Evolutionary conservation across 1,140 invertebrate genomes (phyloP).

Genomic region (Drosophila parvula): DNA sequence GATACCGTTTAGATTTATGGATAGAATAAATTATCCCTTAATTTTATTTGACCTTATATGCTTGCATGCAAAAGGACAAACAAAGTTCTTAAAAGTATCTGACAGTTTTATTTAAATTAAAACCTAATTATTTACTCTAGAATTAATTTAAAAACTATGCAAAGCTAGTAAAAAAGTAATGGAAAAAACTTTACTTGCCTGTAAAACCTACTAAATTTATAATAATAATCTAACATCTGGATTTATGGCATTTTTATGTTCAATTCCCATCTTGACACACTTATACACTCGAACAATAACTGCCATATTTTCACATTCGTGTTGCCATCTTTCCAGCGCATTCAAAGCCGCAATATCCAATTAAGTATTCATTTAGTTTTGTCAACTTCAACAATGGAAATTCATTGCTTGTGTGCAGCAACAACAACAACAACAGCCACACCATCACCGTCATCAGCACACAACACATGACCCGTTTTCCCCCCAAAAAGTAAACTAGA

Average conservation of each 20-base stretch:
- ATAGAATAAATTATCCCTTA: not conserved
- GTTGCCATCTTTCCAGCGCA: slow-evolving; percentile 58
- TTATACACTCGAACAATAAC: slow-evolving; percentile 9
- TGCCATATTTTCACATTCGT: slow-evolving; percentile 15
- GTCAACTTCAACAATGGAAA: slow-evolving; percentile 63
- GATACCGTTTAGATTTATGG: not conserved
- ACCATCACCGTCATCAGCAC: slow-evolving; percentile 6
- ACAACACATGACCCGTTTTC: slow-evolving; percentile 21
- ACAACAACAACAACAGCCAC: slow-evolving; percentile 5
- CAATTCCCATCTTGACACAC: slow-evolving; percentile 22
- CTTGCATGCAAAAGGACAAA: too few relatives aligned
- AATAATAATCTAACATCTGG: slow-evolving; percentile 4
- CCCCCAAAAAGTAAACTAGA: slow-evolving; percentile 56
- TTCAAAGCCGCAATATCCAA: slow-evolving; percentile 73
- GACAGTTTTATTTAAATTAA: not conserved
- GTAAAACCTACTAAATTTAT: not conserved
- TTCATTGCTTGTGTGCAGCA: slow-evolving; percentile 40
- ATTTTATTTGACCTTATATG: not conserved
- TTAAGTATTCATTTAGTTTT: slow-evolving; percentile 79
- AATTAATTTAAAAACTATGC: not conserved
- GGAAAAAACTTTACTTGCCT: not conserved
- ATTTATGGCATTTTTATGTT: slow-evolving; percentile 12
- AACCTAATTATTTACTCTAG: not conserved
- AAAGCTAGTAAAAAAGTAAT: not conserved
- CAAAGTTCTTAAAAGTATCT: too few relatives aligned